Evolutionary conservation across 2,113 vertebrate species (phyloP), one percentile per base, ranked within the genome.

Genomic region (Rousettus leschenaultii): DNA sequence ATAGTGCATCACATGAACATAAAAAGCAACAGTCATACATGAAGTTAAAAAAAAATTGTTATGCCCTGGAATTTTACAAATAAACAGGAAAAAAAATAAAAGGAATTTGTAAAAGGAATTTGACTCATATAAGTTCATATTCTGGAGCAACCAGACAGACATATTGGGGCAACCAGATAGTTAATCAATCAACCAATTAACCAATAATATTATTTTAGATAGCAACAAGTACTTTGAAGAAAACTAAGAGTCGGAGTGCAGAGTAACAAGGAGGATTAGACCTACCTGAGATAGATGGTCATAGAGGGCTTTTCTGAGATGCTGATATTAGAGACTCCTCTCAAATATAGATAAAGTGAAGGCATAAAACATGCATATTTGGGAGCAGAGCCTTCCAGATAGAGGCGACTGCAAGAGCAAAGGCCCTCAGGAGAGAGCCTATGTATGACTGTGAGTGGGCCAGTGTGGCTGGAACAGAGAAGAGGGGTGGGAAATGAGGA

Each of bases 11-110:
- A 61, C 38, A 51, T 84, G 3, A 43, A 66, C 43, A 35, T 33
- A n/a, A 92, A 89, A 90, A 95, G 38, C 51, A 89, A 66, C 1
- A n/a, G 70, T 11, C 85, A 40, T 48, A 55, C 28, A 68, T 40
- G 7, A 86, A 88, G 26, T 68, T 51, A 51, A 51, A 75, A 79
- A 94, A 86, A 11, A 71, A 51, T 8, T 51, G 14, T 63, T 51
- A 86, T 26, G 26, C 33, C 66, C 63, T 84, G 48, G 95, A 86
- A 91, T 77, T 82, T 43, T 75, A 94, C 53, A 87, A 78, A 86
- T 24, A 93, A 65, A 73, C 13, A 45, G 14, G 38, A 65, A 51
- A 24, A 71, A 71, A 51, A 18, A 79, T 51, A 21, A 40, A 12
- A 28, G 30, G n/a, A 85, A 57, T 91, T 28, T 63, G 22, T 65